Conservation (phyloP, 1,140 invertebrate species). For the Bombus polaris region DNA sequence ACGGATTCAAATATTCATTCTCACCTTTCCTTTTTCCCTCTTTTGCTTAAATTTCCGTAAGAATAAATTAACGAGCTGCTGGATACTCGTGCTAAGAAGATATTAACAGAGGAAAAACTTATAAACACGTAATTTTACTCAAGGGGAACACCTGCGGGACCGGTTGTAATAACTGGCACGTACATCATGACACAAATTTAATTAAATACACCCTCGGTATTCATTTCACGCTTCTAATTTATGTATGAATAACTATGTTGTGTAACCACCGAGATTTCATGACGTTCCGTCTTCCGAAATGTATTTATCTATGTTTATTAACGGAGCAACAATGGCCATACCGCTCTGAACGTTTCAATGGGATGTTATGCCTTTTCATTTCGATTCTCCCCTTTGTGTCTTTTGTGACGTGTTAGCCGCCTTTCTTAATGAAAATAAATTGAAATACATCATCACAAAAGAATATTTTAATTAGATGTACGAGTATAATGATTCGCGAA, state of each 20-base stretch:
- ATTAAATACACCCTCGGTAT: slow-evolving; percentile 80
- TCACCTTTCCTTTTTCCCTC: neutral
- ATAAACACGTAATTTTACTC: slow-evolving; percentile 73
- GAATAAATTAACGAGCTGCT: slow-evolving; percentile 30
- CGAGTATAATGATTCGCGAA: neutral
- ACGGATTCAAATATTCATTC: slow-evolving; percentile 8
- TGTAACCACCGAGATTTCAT: slow-evolving; percentile 70
- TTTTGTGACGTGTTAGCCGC: neutral
- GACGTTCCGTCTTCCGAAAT: slow-evolving; percentile 54
- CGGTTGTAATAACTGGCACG: slow-evolving; percentile 78
- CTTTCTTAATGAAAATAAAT: neutral
- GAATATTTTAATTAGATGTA: neutral
- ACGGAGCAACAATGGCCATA: slow-evolving; percentile 38
- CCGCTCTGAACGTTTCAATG: slow-evolving; percentile 10
- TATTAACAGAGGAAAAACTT: slow-evolving; percentile 60
- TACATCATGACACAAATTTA: slow-evolving; percentile 82
- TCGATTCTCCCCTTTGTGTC: neutral
- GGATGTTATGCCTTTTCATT: slow-evolving; percentile 31
- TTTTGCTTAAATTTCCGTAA: slow-evolving; percentile 23
- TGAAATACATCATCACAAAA: neutral
- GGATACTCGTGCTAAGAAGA: slow-evolving; percentile 2
- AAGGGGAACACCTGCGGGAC: slow-evolving; percentile 54
- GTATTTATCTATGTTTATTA: slow-evolving; percentile 67
- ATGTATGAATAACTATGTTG: slow-evolving; percentile 79
- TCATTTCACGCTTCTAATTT: slow-evolving; percentile 80